Evolutionary conservation across 2,888 invertebrate species (phyloP), one percentile per base, ranked within the genome.

Genomic region (Cheilosia impressa): DNA sequence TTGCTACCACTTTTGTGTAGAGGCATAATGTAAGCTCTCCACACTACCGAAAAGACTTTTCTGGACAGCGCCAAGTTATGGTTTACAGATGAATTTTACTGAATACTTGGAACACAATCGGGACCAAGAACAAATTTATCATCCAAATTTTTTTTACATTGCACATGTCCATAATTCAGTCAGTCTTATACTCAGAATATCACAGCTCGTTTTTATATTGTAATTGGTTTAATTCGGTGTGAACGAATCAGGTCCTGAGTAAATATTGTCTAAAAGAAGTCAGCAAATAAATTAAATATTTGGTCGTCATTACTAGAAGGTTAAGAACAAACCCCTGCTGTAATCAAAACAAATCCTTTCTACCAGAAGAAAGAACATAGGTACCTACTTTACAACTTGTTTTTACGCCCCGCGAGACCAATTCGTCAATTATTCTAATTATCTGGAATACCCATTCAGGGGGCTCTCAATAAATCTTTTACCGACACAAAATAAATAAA

Each of bases 391-490:
- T n/a, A 65, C 22, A n/a, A 47, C 38, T 15, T 15, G 4, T 52
- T 52, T 52, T 24, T 9, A 24, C 10, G 31, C 9, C 34, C 50
- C 22, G 38, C 3, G 5, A n/a, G 52, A 34, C 13, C 17, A 13
- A 57, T 57, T 13, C 15, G 13, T 1, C 22, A 19, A 22, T 47
- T 19, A 53, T 15, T n/a, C 9, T 10, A n/a, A 45, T 45, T 19
- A 17, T 10, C 9, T 4, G 41, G 34, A 52, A 34, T 27, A 60
- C 53, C 43, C 22, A 53, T 17, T 6, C 52, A 34, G 24, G n/a
- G 38, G 0, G 17, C 52, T 52, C 22, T n/a, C 52, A 52, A 52
- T 52, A 52, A 52, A 24, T 52, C 13, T 22, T 50, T 50, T 50
- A 50, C 4, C n/a, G 24, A 15, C 10, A 4, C 15, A 27, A 24